phyloP scores from a whole-genome alignment of 2,113 vertebrate species.

The Eubucco bourcierii region DNA sequence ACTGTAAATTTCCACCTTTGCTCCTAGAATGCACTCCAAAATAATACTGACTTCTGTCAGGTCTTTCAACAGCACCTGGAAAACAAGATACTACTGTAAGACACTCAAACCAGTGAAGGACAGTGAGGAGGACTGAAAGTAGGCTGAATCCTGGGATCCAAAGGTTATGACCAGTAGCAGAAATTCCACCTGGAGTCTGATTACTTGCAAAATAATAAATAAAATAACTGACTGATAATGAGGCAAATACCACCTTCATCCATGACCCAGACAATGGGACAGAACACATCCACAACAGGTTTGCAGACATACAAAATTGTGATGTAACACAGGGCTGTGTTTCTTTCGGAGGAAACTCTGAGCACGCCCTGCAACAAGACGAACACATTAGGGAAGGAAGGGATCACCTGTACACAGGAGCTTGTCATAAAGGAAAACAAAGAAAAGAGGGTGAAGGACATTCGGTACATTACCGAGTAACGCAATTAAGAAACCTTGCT shows the following conservation, averaged over 20 bases:
- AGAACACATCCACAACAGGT: not conserved
- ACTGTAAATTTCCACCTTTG: conserved; percentile 16
- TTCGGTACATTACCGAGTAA: not conserved
- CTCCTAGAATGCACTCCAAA: conserved; percentile 30
- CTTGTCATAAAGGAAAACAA: not conserved
- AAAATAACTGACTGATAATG: not conserved
- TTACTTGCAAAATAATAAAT: not conserved
- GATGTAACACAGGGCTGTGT: not conserved
- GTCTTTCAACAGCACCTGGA: conserved; percentile 40
- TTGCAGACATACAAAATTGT: not conserved
- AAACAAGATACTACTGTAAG: not conserved
- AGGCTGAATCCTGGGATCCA: not conserved
- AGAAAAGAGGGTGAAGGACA: fast-evolving
- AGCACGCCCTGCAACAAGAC: not conserved
- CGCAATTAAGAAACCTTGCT: not conserved
- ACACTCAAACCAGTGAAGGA: not conserved
- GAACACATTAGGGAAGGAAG: not conserved
- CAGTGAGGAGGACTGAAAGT: not conserved
- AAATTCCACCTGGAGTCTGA: not conserved
- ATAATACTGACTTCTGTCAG: not conserved
- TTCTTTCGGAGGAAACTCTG: not conserved
- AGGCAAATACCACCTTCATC: not conserved
- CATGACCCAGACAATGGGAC: not conserved
- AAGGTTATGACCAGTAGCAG: not conserved
- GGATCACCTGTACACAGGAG: not conserved